Evolutionary conservation across 2,113 vertebrate genomes (phyloP), one percentile per base, ranked within the genome.

Genomic region (Oncorhynchus nerka): DNA sequence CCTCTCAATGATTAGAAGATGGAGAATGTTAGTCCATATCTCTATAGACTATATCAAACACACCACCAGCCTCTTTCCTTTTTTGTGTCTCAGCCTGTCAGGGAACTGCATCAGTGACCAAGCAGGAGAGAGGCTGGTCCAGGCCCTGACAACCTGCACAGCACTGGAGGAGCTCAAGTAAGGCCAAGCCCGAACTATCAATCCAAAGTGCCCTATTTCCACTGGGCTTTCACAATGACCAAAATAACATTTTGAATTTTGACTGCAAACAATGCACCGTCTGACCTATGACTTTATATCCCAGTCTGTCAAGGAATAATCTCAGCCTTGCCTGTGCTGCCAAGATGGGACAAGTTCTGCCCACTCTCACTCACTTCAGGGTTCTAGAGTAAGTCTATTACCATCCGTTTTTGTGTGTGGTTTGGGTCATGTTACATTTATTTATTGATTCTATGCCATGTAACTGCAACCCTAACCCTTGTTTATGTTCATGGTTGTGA

Each of bases 111-210:
- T 94, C 9, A 79, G 88, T 65, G 88, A 93, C 19, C 74, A 66
- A 0, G 93, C 92, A 70, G 96, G 95, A 64, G 88, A 83, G 8
- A 90, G 26, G 34, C 79, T 98, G 59, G 73, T 89, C 0, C 84
- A 91, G 55, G 92, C 93, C 5, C 86, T 97, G 61, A 39, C 24
- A n/a, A 76, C 62, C 61, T 96, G 95, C 74, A 30, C 19, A 19
- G 24, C 2, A 7, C 79, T 97, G 5, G 89, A 96, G 81, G 93
- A 96, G 78, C 86, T 98, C 30, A 19, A 88, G 97, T 99, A 87
- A 96, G 94, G 16, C 67, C 39, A 45, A 45, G 39, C 39, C 24
- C 0, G n/a, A 45, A n/a, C 49, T 20, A 16, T 9, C 1, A 3
- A 62, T 12, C 16, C 51, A 39, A 16, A 39, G 51, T 55, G 51